Conservation (phyloP, 1,140 invertebrate genomes). For the Drosophila sp. region DNA sequence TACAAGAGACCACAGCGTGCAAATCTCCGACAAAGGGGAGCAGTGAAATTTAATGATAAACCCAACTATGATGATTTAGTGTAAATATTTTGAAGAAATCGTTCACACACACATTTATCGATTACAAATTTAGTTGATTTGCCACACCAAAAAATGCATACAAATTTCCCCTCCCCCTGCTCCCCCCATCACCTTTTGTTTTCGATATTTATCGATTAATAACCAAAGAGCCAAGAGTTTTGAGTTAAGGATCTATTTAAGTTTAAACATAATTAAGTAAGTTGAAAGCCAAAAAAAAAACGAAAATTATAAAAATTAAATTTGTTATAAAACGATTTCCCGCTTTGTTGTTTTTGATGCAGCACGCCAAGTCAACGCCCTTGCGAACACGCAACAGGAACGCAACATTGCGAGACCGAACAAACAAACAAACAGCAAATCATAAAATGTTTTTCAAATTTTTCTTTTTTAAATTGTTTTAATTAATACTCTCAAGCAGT, state of each 20-base stretch:
- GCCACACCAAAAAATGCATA: background rate
- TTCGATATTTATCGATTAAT: background rate
- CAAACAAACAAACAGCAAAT: constrained; percentile 8
- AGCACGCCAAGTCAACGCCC: constrained; percentile 4
- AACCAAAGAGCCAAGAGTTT: constrained; percentile 69
- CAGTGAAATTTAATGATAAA: constrained; percentile 67
- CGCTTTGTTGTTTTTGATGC: background rate
- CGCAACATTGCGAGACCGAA: constrained; percentile 20
- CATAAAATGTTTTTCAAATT: constrained; percentile 29
- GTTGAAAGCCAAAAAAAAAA: constrained; percentile 1
- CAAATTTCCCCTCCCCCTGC: background rate
- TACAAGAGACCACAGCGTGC: constrained; percentile 56
- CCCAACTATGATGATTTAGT: constrained; percentile 52
- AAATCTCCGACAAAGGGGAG: constrained; percentile 60
- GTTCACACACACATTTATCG: background rate
- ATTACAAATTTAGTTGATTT: constrained; percentile 4
- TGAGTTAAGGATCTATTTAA: constrained; percentile 35
- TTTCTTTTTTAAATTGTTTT: constrained; percentile 57
- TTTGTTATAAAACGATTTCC: constrained; percentile 13
- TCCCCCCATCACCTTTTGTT: too few relatives aligned
- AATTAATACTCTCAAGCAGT: constrained; percentile 57
- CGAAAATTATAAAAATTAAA: background rate
- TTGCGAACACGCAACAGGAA: constrained; percentile 1
- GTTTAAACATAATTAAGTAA: constrained; percentile 1
- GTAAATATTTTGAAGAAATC: constrained; percentile 16